These are phyloP conservation scores for Alfaro cultratus DNA, from an alignment of 2,797 vertebrate genomes.

Conservation along the genomic window DNA sequence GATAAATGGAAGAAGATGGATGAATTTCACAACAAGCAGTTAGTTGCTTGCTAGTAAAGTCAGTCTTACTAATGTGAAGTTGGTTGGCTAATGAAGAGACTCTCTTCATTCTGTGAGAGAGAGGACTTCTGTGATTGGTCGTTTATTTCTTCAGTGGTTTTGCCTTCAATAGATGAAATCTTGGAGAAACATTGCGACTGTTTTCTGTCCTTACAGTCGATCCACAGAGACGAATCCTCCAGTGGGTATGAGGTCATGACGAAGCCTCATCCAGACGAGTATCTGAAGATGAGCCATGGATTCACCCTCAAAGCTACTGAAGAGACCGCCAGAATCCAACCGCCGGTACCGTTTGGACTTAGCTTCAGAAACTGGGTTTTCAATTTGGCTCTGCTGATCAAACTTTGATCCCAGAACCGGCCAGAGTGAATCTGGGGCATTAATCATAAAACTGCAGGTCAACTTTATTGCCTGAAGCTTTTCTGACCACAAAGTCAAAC, in stretches of 20 bases:
- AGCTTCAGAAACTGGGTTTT: not conserved
- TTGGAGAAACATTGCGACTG: no score
- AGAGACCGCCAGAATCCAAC: not conserved
- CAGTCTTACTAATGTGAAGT: no score
- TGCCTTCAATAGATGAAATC: no score
- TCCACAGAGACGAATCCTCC: not conserved
- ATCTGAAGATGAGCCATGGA: not conserved
- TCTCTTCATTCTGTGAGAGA: no score
- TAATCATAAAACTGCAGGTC: not conserved
- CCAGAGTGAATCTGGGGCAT: not conserved
- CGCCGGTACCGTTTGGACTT: not conserved
- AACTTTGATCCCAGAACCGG: not conserved
- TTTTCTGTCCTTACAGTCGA: not conserved
- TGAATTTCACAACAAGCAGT: no score
- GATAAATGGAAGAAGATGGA: no score
- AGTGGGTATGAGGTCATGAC: not conserved
- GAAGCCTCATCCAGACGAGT: constrained; percentile 1
- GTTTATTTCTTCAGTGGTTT: no score
- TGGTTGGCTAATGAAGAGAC: no score
- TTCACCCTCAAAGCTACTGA: constrained; percentile 5
- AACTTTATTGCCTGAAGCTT: no score
- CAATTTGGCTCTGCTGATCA: not conserved
- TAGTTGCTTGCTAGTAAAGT: no score
- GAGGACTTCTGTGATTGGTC: no score
- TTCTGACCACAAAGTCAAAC: not conserved